Evolutionary conservation across 2,797 vertebrate species (phyloP), one percentile per base, ranked within the genome.

Genomic region (Ciconia nigra): DNA sequence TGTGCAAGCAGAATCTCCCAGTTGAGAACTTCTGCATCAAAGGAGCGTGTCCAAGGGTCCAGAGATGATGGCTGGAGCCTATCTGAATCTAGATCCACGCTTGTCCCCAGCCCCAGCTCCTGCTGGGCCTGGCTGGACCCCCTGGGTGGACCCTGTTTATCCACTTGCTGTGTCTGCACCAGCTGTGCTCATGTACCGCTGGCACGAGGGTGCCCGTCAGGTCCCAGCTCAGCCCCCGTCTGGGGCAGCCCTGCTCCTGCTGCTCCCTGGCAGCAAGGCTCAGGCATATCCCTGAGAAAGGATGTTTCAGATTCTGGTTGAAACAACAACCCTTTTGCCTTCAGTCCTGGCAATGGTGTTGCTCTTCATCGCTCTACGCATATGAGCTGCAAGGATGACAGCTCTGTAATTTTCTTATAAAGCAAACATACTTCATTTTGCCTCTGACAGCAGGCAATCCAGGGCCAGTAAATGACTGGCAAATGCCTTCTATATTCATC

Each of bases 401-500:
- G 70, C 73, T 57, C 78, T 91, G 71, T 78, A 57, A 95, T 94
- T 94, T 91, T 78, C 79, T 74, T 47, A 74, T 91, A 81, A 86
- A 92, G 62, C 39, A 89, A 91, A 91, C 46, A 83, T 0, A 4
- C 46, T 81, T 74, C 54, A 33, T 88, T 95, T 96, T 97, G 98
- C 98, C 98, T 97, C 93, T 98, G 96, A 99, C 98, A 97, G 97
- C 97, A 93, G 98, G 97, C 72, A 98, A 96, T 80, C 98, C 98
- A 82, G 98, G 98, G 82, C 87, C 97, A 82, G 93, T 95, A 97
- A 98, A 98, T 98, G 98, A 99, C 87, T 97, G 98, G 97, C 98
- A 99, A 93, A 98, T 94, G 90, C 98, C 97, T 73, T 98, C 98
- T 74, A 93, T 98, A 98, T 97, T 98, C 89, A 98, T 90, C 95